Evolutionary conservation across 2,113 vertebrate species (phyloP).

Genomic region (Sus scrofa): DNA sequence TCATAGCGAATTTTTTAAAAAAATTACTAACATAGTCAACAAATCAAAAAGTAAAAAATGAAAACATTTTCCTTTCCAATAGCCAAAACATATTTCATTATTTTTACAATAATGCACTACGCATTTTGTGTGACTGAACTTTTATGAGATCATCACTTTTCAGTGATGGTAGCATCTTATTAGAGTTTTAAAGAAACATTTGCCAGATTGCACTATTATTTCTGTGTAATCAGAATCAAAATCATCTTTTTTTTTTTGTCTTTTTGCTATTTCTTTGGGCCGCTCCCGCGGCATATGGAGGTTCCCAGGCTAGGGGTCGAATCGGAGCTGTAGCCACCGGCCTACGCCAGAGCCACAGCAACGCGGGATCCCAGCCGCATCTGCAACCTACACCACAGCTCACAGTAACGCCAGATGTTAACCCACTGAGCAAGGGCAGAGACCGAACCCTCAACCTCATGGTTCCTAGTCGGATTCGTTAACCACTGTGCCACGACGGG

Average conservation of each 20-base stretch:
- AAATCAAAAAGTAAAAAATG: background rate
- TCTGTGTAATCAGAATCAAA: background rate
- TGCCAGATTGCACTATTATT: background rate
- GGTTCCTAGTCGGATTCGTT: too few relatives aligned
- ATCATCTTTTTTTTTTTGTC: background rate
- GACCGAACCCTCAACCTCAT: too few relatives aligned
- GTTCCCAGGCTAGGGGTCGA: too few relatives aligned
- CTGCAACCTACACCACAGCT: too few relatives aligned
- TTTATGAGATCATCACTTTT: background rate
- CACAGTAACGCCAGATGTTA: too few relatives aligned
- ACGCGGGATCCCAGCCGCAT: too few relatives aligned
- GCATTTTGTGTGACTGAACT: background rate
- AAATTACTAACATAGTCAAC: background rate
- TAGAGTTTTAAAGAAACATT: background rate
- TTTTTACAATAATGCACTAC: background rate
- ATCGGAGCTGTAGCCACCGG: too few relatives aligned
- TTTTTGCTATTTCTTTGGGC: too few relatives aligned
- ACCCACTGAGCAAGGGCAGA: too few relatives aligned
- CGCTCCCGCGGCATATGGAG: too few relatives aligned
- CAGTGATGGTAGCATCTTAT: background rate
- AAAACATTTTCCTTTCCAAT: background rate
- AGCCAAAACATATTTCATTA: background rate
- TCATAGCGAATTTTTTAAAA: background rate
- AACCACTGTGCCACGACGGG: too few relatives aligned
- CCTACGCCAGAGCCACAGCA: too few relatives aligned